A percentile compares a stretch with the other conserved stretches of the same genome.
phyloP scores from a whole-genome alignment of 2,888 invertebrate genomes.

The Thereva nobilitata region DNA sequence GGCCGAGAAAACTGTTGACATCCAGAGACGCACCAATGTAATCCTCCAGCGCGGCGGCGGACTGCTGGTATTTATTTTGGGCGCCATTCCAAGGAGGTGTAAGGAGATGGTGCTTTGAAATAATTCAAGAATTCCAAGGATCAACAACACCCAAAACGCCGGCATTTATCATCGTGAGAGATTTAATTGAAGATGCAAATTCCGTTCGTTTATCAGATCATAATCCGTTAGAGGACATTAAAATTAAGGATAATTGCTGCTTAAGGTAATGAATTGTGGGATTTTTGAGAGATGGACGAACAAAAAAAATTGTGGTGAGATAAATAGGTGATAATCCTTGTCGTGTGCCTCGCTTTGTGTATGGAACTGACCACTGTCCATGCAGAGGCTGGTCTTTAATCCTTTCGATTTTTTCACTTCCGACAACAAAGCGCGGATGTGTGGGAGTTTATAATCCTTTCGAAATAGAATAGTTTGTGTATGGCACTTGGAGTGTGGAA shows the following conservation, averaged over 20 bases:
- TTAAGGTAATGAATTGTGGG: slow-evolving; percentile 26
- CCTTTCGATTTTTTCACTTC: slow-evolving; percentile 7
- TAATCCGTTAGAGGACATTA: slow-evolving; percentile 34
- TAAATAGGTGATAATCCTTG: slow-evolving; percentile 25
- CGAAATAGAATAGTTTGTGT: too few relatives aligned
- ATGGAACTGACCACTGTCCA: background rate
- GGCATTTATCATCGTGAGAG: slow-evolving; percentile 9
- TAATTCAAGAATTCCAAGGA: too few relatives aligned
- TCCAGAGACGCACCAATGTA: background rate
- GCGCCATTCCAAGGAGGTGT: too few relatives aligned
- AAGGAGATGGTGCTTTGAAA: too few relatives aligned
- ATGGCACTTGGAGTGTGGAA: background rate
- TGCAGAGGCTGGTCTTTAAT: slow-evolving; percentile 9
- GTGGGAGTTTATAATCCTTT: too few relatives aligned
- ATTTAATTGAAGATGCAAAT: slow-evolving; percentile 41
- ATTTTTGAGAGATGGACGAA: background rate
- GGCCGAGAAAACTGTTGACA: slow-evolving; percentile 35
- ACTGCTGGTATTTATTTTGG: too few relatives aligned
- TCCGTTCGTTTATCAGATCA: slow-evolving; percentile 27
- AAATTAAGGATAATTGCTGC: slow-evolving; percentile 37
- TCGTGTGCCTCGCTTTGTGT: slow-evolving; percentile 37
- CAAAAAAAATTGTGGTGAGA: background rate
- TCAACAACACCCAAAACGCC: background rate
- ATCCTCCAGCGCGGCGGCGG: too few relatives aligned
- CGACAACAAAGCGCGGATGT: too few relatives aligned